Evolutionary conservation across 2,888 invertebrate genomes (phyloP).

Genomic region (Pycnomerus fuliginosus): DNA sequence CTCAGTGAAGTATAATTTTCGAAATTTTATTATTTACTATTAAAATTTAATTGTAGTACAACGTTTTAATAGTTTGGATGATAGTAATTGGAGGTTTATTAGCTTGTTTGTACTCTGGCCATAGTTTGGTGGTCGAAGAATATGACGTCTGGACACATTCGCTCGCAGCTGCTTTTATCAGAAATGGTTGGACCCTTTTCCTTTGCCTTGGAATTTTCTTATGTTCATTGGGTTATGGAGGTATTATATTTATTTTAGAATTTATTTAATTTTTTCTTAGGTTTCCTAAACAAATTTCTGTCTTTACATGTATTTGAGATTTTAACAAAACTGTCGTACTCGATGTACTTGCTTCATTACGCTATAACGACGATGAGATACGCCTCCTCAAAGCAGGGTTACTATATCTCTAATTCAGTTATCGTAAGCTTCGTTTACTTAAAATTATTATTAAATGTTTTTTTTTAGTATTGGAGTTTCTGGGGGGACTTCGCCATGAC

Average conservation of each 20-base stretch:
- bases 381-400: conserved; percentile 3
- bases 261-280: no score
- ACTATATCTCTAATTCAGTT: conserved; percentile 15
- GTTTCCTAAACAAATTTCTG: conserved; percentile 56
- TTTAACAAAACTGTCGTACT: conserved; percentile 54
- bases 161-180: no score
- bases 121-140: no score
- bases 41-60: no score
- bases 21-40: no score
- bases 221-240: conserved; percentile 16
- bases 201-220: conserved; percentile 9
- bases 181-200: conserved; percentile 14
- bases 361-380: conserved; percentile 16
- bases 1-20: conserved; percentile 2
- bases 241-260: no score
- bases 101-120: no score
- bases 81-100: no score
- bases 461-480: conserved; percentile 7
- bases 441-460: no score
- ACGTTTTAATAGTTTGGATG: no score
- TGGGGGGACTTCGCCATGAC: conserved; percentile 6
- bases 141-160: no score
- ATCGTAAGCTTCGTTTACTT: no score
- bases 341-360: conserved; percentile 54
- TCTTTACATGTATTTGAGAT: conserved; percentile 54